Evolutionary conservation across 2,797 vertebrate genomes (phyloP), one percentile per base, ranked within the genome.

Genomic region (Schizopygopsis pylzovi): DNA sequence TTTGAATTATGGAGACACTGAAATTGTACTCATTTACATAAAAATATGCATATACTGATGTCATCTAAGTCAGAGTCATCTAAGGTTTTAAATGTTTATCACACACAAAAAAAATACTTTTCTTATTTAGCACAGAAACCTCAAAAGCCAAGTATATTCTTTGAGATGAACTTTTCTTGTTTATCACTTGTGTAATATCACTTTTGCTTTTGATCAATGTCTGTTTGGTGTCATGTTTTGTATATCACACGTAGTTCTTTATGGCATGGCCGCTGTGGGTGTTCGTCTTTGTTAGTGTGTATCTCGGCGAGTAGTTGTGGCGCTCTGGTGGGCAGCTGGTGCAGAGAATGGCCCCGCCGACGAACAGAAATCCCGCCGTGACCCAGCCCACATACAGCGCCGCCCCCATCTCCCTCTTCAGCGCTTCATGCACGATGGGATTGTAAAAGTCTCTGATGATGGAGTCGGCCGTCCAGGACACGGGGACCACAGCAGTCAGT

Each of bases 401-500:
- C 0, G 96, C 94, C 3, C 97, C 97, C 28, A 97, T 92, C 92
- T 97, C 97, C 52, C 95, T 93, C 89, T 96, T 97, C 85, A 97
- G 92, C 12, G 95, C 96, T 86, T 97, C 93, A 0, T 96, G 96
- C 52, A 96, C 95, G 0, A 95, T 91, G 0, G 97, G 97, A 92
- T 97, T 96, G 93, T 97, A 92, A 91, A 97, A 97, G 91, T 97
- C 96, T 18, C 81, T 93, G 93, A 97, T 93, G 12, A 97, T 94
- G 91, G 88, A 92, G 91, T 96, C 95, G 54, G 97, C 96, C 0
- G 95, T 96, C 96, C 96, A 97, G 85, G 96, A 96, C 47, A 97
- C 94, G 0, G 96, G 94, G 5, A 96, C 90, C 4, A 96, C 82
- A 10, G 95, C 83, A 71, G 92, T 91, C 83, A 96, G 89, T 33